Evolutionary conservation across 1,140 invertebrate genomes (phyloP).

Genomic region (Trissolcus basalis): DNA sequence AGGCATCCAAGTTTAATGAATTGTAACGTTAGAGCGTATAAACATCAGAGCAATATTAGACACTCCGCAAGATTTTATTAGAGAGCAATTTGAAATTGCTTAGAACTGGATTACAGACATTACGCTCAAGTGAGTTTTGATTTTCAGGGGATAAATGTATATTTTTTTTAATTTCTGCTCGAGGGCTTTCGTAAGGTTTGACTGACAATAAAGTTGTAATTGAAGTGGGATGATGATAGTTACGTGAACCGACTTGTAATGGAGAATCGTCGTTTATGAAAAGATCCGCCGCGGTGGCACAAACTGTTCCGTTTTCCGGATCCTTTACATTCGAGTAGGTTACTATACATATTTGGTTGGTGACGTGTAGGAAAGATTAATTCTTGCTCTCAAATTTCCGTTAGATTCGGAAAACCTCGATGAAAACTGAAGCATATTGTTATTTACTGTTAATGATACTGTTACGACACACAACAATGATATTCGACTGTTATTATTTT

Average conservation of each 20-base stretch:
- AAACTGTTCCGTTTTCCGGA: background rate
- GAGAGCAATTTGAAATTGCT: conserved; percentile 36
- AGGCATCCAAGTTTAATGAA: conserved; percentile 39
- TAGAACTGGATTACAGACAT: conserved; percentile 39
- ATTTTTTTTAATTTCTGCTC: conserved; percentile 33
- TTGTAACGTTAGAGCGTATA: conserved; percentile 41
- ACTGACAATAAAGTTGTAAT: conserved; percentile 10
- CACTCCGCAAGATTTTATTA: conserved; percentile 42
- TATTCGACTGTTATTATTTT: conserved; percentile 7
- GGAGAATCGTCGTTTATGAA: background rate
- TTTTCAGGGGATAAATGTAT: conserved; percentile 27
- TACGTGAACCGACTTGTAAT: conserved; percentile 14
- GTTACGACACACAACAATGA: conserved; percentile 32
- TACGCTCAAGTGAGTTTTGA: conserved; percentile 23
- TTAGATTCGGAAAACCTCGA: conserved; percentile 25
- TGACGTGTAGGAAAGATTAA: conserved; percentile 11
- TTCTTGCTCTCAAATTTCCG: conserved; percentile 15
- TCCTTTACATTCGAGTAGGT: background rate
- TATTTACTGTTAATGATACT: conserved; percentile 41
- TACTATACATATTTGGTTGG: conserved; percentile 25
- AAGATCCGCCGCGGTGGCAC: no score
- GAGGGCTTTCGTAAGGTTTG: conserved; percentile 4
- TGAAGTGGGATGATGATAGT: conserved; percentile 12
- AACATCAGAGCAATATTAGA: conserved; percentile 23
- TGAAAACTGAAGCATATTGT: conserved; percentile 28